Evolutionary conservation across 2,113 vertebrate species (phyloP), one percentile per base, ranked within the genome.

Genomic region (Nothobranchius kuhntae): DNA sequence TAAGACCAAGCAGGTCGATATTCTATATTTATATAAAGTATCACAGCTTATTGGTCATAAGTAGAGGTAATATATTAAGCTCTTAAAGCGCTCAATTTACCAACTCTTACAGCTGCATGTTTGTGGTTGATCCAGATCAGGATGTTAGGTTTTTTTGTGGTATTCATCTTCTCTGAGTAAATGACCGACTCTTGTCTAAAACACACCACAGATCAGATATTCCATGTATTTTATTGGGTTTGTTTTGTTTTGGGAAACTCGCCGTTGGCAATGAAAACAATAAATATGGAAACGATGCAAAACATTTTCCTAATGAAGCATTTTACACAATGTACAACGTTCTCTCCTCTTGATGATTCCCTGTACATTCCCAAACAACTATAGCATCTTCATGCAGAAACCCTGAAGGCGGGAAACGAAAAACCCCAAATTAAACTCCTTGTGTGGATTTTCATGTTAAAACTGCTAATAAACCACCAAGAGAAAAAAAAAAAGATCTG

Each of bases 241-340:
- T 77, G 59, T 61, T 67, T n/a, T 72, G 94, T 93, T 89, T 95
- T 91, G 94, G 89, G 95, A 96, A 92, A 95, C 93, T 92, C 91
- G 86, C 94, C 91, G 93, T 91, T 91, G 93, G 94, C 94, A 96
- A 95, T 94, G 94, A 96, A 96, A 96, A 95, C 95, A 95, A 99
- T 98, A 99, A 98, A 99, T 96, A 96, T 95, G 95, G 93, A 95
- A 94, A 96, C 93, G 91, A 96, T 95, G 95, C 95, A 96, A 98
- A 96, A 96, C 94, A 94, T 91, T 94, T 93, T 94, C 92, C 94
- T 94, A 95, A 94, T 94, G 94, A 97, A 95, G 94, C 95, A 98
- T 96, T 97, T 95, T 98, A 97, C 96, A 99, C 95, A 95, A 98
- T 97, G 92, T 98, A 98, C 96, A 98, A 92, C 90, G 85, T 92